phyloP scores from a whole-genome alignment of 2,888 invertebrate species.

The Torymus texanus region DNA sequence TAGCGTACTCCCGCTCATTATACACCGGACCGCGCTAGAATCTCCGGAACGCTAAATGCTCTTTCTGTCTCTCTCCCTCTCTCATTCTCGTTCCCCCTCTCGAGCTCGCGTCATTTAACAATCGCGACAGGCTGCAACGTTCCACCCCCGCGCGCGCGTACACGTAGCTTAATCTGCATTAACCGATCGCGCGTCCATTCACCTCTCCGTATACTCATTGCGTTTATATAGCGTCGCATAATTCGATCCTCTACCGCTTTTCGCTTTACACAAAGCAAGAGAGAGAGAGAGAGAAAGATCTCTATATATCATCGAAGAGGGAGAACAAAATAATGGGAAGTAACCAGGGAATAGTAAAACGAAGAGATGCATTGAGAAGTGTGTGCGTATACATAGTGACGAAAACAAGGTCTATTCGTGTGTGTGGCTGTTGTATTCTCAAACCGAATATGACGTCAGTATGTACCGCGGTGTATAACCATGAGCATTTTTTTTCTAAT shows the following conservation, averaged over 20 bases:
- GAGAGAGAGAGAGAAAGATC: neutral
- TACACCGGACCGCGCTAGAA: too few species aligned
- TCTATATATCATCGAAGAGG: too few species aligned
- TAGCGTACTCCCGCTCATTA: neutral
- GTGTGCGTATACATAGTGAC: too few species aligned
- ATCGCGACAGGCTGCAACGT: constrained; percentile 26
- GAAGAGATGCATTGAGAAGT: too few species aligned
- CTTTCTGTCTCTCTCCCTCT: too few species aligned
- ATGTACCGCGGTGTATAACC: too few species aligned
- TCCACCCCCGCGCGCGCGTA: neutral
- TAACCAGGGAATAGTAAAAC: too few species aligned
- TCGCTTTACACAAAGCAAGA: neutral
- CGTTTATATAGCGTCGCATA: constrained; percentile 15
- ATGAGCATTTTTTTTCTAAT: too few species aligned
- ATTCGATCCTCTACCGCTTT: constrained; percentile 19
- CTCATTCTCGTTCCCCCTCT: neutral
- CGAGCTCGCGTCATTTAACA: constrained; percentile 45
- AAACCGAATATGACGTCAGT: too few species aligned
- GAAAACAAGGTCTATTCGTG: too few species aligned
- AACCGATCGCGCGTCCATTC: neutral
- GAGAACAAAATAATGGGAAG: too few species aligned
- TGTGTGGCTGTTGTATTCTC: too few species aligned
- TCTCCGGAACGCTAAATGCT: constrained; percentile 4
- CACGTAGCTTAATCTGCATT: constrained; percentile 34
- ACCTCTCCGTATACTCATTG: neutral